Base-by-base conservation (phyloP, 2,888 invertebrate species). In the Sarcophaga subvicina region DNA sequence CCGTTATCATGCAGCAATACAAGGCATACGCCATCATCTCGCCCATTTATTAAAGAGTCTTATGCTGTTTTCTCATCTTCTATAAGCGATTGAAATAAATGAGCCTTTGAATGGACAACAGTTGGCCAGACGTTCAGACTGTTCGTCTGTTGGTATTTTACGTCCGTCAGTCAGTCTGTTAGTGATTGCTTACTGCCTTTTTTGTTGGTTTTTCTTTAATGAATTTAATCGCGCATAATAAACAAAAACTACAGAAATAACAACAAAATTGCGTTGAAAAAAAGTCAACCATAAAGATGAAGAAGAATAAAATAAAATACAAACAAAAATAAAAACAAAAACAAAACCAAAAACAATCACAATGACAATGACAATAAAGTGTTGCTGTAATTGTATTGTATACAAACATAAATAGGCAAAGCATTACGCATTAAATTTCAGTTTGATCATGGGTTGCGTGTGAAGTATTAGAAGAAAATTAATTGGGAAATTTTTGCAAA, bases 181-280 rank as follows among this genome's bases (percentile, higher is more conserved):
- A 37, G 37, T 37, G 37, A 37, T 37, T 37, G 37, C 27, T 37
- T 37, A 37, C 6, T 37, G 37, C 2, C 1, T 37, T 8, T 37
- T 37, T 8, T 81, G 88, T 88, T 88, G 84, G 75, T 76, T 81
- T 89, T 91, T 89, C 90, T 91, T 92, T 91, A 91, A 92, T 91
- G 90, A 91, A 91, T 91, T 92, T 91, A 91, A 92, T 91, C 90
- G 91, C 90, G 89, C 90, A 89, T 90, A 90, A 91, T 91, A 91
- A 90, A 90, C 90, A 89, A 88, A 89, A 89, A 88, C 84, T 72
- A 66, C 85, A 78, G 60, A 60, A 77, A 64, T 22, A 71, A 20
- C 88, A 89, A 88, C 76, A 75, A 62, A 62, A 49, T 54, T 54
- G 17, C 14, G 54, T 54, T 54, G 4, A 14, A 14, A 14, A 12